phyloP scores from a whole-genome alignment of 2,888 invertebrate species.

The Diloba caeruleocephala region DNA sequence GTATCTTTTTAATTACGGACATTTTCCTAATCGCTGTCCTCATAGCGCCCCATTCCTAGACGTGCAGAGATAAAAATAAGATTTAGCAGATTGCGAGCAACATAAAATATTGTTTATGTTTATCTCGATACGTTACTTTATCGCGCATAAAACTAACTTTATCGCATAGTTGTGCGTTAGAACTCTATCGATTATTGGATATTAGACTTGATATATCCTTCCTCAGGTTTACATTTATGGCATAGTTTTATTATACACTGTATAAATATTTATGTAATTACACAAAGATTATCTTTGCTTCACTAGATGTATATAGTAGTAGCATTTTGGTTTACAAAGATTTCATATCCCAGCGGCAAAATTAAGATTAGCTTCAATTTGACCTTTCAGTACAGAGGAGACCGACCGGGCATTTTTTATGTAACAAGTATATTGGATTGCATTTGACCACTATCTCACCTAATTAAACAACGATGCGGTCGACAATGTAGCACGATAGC shows the following conservation, averaged over 20 bases:
- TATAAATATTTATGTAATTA: conserved; percentile 45
- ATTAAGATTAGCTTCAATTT: too few species aligned
- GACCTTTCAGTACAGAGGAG: too few species aligned
- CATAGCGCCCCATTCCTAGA: conserved; percentile 44
- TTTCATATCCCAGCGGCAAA: too few species aligned
- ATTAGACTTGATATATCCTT: conserved; percentile 59
- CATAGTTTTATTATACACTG: conserved; percentile 37
- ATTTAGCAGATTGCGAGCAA: conserved; percentile 81
- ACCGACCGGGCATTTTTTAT: too few species aligned
- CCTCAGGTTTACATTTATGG: conserved; percentile 36
- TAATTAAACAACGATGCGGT: too few species aligned
- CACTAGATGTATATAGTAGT: too few species aligned
- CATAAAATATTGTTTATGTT: conserved; percentile 87
- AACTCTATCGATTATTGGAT: conserved; percentile 73
- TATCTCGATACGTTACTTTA: conserved; percentile 81
- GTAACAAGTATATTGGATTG: too few species aligned
- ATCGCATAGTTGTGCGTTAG: conserved; percentile 75
- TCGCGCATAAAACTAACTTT: conserved; percentile 82
- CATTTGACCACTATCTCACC: too few species aligned
- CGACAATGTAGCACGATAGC: too few species aligned
- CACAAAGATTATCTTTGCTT: conserved; percentile 15
- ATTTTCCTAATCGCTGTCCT: conserved; percentile 9
- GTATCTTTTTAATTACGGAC: too few species aligned
- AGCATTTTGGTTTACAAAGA: too few species aligned
- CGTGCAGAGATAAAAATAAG: conserved; percentile 77